A percentile compares a stretch with the other conserved stretches of the same genome.
Conservation (phyloP, 2,113 vertebrate species). For the Dromas ardeola region DNA sequence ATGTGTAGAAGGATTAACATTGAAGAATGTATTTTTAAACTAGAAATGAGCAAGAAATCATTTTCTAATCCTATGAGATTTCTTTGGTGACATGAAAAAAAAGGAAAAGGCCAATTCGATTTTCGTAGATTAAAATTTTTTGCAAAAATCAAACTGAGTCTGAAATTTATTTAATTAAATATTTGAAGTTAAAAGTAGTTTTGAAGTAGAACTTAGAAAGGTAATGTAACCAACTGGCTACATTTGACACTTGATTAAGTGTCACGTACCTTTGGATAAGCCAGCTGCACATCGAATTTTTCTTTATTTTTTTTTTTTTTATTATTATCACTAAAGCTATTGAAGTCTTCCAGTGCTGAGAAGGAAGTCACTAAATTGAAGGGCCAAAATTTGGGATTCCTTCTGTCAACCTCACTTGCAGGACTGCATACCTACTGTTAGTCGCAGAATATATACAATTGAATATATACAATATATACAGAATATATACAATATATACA, state of each 20-base stretch:
- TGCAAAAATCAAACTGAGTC: not conserved
- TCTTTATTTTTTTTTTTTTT: not conserved
- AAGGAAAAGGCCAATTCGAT: not conserved
- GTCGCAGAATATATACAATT: not conserved
- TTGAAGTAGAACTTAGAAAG: not conserved
- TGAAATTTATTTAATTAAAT: not conserved
- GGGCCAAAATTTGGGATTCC: not conserved
- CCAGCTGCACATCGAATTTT: not conserved
- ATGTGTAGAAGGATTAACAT: not conserved
- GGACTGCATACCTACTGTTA: fast-evolving
- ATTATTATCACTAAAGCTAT: not conserved
- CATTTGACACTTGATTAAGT: not conserved
- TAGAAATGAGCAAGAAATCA: not conserved
- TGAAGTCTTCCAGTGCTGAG: not conserved
- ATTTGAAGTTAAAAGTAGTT: not conserved
- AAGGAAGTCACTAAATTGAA: not conserved
- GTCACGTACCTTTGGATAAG: not conserved
- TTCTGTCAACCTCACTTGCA: not conserved
- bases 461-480: too few species aligned
- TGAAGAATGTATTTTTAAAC: not conserved
- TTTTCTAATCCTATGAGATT: not conserved
- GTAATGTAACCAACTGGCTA: not conserved
- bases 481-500: too few species aligned
- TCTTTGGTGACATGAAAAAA: not conserved
- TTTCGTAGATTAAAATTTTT: not conserved